phyloP scores from a whole-genome alignment of 2,797 vertebrate species.

The Pagetopsis macropterus region DNA sequence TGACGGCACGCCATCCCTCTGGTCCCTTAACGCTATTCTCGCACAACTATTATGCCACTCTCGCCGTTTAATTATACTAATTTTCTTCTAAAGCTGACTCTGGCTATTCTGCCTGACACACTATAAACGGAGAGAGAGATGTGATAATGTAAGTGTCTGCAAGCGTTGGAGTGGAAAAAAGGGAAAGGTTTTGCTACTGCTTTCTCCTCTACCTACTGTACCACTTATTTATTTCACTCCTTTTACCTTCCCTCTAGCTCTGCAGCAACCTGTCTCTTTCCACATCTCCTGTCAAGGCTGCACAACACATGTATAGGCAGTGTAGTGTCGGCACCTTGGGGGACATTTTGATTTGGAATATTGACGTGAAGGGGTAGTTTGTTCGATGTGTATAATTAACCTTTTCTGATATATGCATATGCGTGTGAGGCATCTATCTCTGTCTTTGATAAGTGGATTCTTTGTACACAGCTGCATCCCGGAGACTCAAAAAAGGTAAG shows the following conservation, averaged over 20 bases:
- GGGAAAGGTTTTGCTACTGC: conserved; percentile 26
- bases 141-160: conserved; percentile 48
- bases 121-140: conserved; percentile 20
- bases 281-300: neutral
- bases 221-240: conserved; percentile 14
- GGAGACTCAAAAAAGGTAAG: neutral
- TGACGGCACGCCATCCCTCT: conserved; percentile 27
- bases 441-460: conserved; percentile 8
- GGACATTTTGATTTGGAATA: conserved; percentile 6
- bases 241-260: conserved; percentile 19
- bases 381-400: conserved; percentile 39
- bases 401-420: conserved; percentile 24
- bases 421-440: conserved; percentile 17
- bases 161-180: conserved; percentile 11
- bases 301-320: conserved; percentile 4
- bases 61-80: conserved; percentile 58
- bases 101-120: conserved; percentile 37
- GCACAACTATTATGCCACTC: conserved; percentile 27
- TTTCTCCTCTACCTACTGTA: conserved; percentile 5
- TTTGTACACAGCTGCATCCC: conserved; percentile 11
- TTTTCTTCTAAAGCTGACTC: conserved; percentile 44
- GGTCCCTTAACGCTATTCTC: conserved; percentile 34
- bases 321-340: neutral
- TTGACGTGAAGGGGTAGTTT: neutral
- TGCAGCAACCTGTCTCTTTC: conserved; percentile 18